Evolutionary conservation across 2,888 invertebrate species (phyloP), one percentile per base, ranked within the genome.

Genomic region (Netelia virgata): DNA sequence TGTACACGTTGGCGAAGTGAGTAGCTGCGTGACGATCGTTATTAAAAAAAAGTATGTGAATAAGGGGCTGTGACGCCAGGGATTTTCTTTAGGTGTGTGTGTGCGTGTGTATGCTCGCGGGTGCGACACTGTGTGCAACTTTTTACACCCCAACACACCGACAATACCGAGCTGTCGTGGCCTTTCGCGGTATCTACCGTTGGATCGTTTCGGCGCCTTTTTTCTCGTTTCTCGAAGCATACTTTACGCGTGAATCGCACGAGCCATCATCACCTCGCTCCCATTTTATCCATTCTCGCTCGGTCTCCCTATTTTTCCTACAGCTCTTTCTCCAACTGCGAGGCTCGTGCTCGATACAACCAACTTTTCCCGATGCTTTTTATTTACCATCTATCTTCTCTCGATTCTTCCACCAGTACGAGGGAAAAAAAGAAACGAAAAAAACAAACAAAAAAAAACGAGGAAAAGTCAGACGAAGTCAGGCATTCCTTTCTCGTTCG

Each of bases 21-120:
- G 74, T 59, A 53, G 78, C 78, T 84, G 84, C 84, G 84, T 84
- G 84, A 84, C 84, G 70, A 72, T 82, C 66, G 84, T 84, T 82
- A 82, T 82, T 84, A 79, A 78, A 75, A 84, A 72, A 68, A 69
- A 16, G 43, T 84, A 81, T 69, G 61, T 47, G 69, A 77, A 72
- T 64, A 83, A 80, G 80, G 76, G 76, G 61, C 64, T 53, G 66
- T 16, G 66, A 76, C 43, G 23, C 43, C 75, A 14, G 57, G 16
- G 55, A 41, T 23, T 47, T 69, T 50, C 59, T 47, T 36, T 69
- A 9, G 8, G 47, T 59, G 47, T 18, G 18, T 63, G 14, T 64
- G 23, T 61, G 55, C 50, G 8, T 23, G 36, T 18, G 68, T 28
- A 28, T 10, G 20, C 3, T 8, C 16, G 14, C 16, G 47, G 41